phyloP scores from a whole-genome alignment of 1,140 invertebrate species.

The Philotrypesis tridentata region DNA sequence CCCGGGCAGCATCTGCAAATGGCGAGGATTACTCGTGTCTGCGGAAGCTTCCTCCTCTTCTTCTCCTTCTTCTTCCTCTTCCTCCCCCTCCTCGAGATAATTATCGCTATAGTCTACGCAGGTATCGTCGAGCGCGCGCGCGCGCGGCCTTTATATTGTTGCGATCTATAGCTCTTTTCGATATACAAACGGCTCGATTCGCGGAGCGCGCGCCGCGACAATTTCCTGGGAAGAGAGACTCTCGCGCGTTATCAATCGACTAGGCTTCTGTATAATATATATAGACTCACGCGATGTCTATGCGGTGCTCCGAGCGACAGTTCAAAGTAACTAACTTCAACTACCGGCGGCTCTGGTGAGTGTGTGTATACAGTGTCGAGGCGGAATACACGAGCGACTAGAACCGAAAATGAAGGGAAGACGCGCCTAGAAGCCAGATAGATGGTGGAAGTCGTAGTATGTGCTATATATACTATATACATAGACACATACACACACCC shows the following conservation, averaged over 20 bases:
- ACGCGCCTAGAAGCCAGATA: not conserved
- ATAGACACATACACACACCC: not conserved
- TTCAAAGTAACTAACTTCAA: constrained; percentile 26
- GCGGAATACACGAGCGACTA: not conserved
- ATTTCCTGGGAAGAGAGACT: too few species aligned
- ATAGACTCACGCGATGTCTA: too few species aligned
- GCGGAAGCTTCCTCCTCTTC: not conserved
- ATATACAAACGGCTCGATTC: too few species aligned
- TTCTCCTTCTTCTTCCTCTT: not conserved
- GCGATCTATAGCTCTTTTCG: too few species aligned
- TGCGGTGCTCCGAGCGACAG: not conserved
- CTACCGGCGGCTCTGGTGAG: not conserved
- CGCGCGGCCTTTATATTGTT: too few species aligned
- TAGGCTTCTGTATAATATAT: not conserved
- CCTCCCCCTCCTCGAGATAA: not conserved
- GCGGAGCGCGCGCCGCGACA: too few species aligned
- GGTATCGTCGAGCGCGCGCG: too few species aligned
- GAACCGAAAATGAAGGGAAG: constrained; percentile 6
- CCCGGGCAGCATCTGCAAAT: not conserved
- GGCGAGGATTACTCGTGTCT: not conserved
- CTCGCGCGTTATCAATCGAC: too few species aligned
- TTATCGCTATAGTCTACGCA: not conserved
- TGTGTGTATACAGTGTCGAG: not conserved
- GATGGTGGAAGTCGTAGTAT: not conserved
- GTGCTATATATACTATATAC: too few species aligned